Percentiles rank a stretch among this genome's conserved stretches.
phyloP scores from a whole-genome alignment of 2,888 invertebrate species.

The Himalopsyche japonica region DNA sequence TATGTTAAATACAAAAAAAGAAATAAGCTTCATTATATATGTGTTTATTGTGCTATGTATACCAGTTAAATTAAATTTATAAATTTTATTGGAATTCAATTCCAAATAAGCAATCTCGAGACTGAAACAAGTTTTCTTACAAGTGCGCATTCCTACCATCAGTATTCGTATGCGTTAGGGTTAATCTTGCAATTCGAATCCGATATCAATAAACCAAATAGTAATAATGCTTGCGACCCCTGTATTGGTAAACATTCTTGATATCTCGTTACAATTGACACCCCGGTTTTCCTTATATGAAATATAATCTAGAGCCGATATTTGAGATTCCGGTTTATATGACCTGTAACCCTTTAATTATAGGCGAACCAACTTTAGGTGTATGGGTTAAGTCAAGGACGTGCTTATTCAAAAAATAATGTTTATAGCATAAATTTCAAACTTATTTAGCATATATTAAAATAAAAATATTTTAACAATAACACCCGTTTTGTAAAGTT shows the following conservation, averaged over 20 bases:
- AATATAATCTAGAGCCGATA: constrained; percentile 23
- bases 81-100: too few relatives aligned
- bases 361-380: constrained; percentile 35
- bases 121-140: neutral
- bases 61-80: too few relatives aligned
- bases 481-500: too few relatives aligned
- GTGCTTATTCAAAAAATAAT: neutral
- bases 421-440: too few relatives aligned
- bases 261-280: neutral
- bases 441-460: too few relatives aligned
- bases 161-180: neutral
- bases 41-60: too few relatives aligned
- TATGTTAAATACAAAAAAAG: too few relatives aligned
- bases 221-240: neutral
- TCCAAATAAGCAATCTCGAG: neutral
- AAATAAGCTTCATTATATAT: too few relatives aligned
- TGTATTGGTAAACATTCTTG: neutral
- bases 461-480: too few relatives aligned
- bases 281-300: neutral
- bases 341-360: constrained; percentile 38
- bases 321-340: constrained; percentile 23
- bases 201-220: neutral
- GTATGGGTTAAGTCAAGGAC: neutral
- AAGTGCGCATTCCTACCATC: too few relatives aligned
- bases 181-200: neutral